Evolutionary conservation across 1,140 invertebrate genomes (phyloP).

Genomic region (Matsumurasca onukii): DNA sequence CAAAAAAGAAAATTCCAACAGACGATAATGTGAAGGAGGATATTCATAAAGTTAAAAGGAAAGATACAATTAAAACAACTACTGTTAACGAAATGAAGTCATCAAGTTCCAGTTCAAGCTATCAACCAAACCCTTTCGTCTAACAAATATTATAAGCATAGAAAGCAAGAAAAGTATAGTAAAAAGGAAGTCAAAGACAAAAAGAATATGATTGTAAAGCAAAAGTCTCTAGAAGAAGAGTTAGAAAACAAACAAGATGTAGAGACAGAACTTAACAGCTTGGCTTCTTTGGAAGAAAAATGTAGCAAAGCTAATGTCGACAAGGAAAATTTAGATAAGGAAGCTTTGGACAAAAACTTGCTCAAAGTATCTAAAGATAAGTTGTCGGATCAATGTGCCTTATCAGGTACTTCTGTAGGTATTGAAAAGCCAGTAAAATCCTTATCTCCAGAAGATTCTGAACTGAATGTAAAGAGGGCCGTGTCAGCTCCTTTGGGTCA

Average conservation of each 20-base stretch:
- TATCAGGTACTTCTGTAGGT: constrained; percentile 22
- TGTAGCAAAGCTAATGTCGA: neutral
- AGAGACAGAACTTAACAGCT: neutral
- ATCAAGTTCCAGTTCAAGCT: too few relatives aligned
- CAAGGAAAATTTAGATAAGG: neutral
- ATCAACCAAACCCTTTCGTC: neutral
- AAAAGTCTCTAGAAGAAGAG: neutral
- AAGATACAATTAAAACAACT: neutral
- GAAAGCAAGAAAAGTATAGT: neutral
- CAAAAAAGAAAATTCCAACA: neutral
- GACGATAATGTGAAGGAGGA: neutral
- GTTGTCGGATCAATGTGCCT: constrained; percentile 34
- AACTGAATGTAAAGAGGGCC: constrained; percentile 35
- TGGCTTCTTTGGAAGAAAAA: neutral
- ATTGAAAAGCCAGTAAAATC: neutral
- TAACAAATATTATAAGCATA: neutral
- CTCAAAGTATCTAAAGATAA: constrained; percentile 26
- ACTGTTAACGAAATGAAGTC: neutral
- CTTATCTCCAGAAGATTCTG: constrained; percentile 29
- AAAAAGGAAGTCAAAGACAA: neutral
- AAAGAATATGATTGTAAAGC: neutral
- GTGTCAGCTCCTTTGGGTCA: constrained; percentile 37
- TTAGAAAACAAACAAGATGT: neutral
- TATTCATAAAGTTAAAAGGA: neutral
- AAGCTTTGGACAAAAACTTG: neutral